Evolutionary conservation across 2,888 invertebrate genomes (phyloP).

Genomic region (Mellilla xanthometata): DNA sequence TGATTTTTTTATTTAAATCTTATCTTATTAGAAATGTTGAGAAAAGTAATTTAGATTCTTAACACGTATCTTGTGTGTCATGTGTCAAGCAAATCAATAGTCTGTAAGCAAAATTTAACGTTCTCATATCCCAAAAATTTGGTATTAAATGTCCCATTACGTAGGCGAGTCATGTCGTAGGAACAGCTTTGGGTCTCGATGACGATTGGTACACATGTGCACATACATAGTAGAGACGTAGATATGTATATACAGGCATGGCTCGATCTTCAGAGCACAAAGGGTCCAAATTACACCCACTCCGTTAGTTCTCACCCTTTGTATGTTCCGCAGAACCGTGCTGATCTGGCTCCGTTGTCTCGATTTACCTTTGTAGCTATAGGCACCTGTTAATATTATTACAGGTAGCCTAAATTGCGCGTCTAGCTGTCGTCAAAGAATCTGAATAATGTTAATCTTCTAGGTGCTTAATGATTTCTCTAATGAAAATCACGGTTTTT

Average conservation of each 20-base stretch:
- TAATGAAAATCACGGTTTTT: background rate
- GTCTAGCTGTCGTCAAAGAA: constrained; percentile 17
- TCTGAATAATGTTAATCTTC: constrained; percentile 7
- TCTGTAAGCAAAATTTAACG: constrained; percentile 24
- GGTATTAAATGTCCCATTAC: constrained; percentile 54
- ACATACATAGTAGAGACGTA: constrained; percentile 15
- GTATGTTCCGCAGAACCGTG: constrained; percentile 44
- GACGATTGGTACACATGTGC: constrained; percentile 41
- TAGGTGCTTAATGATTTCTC: background rate
- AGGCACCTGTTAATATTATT: constrained; percentile 25
- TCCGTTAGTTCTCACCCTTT: constrained; percentile 48
- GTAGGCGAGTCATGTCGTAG: constrained; percentile 36
- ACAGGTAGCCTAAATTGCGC: constrained; percentile 14
- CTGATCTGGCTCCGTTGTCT: constrained; percentile 51
- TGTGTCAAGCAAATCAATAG: constrained; percentile 18
- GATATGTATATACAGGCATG: constrained; percentile 16
- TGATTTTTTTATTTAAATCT: too few relatives aligned
- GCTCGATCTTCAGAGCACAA: constrained; percentile 45
- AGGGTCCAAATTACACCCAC: constrained; percentile 58
- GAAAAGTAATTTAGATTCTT: too few relatives aligned
- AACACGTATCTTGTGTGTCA: too few relatives aligned
- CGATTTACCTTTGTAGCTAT: constrained; percentile 36
- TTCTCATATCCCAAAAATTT: constrained; percentile 31
- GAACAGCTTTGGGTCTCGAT: constrained; percentile 37
- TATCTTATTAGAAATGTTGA: too few relatives aligned